Conservation (phyloP, 1,140 invertebrate genomes). For the Pogonomyrmex californicus region DNA sequence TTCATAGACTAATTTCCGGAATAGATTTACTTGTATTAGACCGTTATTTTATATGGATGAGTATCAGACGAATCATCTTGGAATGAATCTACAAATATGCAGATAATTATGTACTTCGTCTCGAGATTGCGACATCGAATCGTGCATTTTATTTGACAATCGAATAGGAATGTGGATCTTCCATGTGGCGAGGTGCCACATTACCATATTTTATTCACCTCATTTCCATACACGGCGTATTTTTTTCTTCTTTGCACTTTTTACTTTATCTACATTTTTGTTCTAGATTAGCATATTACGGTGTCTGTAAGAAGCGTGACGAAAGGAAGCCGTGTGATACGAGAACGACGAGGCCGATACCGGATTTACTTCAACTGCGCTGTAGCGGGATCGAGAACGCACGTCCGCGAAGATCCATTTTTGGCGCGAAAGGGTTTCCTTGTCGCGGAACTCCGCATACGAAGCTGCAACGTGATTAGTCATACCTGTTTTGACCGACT, state of each 20-base stretch:
- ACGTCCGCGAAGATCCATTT: slow-evolving; percentile 51
- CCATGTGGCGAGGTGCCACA: neutral
- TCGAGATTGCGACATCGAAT: neutral
- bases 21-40: neutral
- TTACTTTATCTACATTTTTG: slow-evolving; percentile 15
- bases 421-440: slow-evolving; percentile 61
- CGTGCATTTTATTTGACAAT: neutral
- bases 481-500: slow-evolving; percentile 43
- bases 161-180: neutral
- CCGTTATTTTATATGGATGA: neutral
- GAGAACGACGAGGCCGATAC: neutral
- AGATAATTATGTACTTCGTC: neutral
- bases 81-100: neutral
- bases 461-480: slow-evolving; percentile 60
- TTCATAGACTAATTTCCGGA: neutral
- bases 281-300: neutral
- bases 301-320: neutral
- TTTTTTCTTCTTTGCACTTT: neutral
- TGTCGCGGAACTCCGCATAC: slow-evolving; percentile 8
- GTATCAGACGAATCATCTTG: neutral
- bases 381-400: slow-evolving; percentile 1
- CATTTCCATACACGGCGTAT: slow-evolving; percentile 18
- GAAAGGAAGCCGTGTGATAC: too few species aligned
- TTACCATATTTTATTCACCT: slow-evolving; percentile 4
- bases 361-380: slow-evolving; percentile 18